Evolutionary conservation across 2,113 vertebrate genomes (phyloP).

Genomic region (Empidonax alnorum): DNA sequence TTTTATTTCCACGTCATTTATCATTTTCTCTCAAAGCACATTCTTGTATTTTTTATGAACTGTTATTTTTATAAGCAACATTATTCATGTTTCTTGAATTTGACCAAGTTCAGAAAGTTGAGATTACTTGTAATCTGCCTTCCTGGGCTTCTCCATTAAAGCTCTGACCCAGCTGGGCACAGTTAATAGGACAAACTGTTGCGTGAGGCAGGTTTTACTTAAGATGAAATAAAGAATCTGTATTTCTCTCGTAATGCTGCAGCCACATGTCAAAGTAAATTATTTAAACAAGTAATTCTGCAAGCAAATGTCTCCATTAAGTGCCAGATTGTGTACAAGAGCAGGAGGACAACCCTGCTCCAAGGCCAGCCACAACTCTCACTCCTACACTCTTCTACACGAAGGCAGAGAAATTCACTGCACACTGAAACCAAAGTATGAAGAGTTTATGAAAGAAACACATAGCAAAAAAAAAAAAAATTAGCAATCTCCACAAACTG

Average conservation of each 20-base stretch:
- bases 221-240: constrained; percentile 33
- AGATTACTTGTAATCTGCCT: neutral
- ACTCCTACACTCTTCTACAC: neutral
- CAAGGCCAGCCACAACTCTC: constrained; percentile 2
- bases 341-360: neutral
- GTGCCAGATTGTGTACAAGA: neutral
- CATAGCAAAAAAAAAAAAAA: fast-evolving
- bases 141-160: neutral
- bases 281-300: constrained; percentile 33
- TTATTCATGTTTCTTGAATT: neutral
- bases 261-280: constrained; percentile 8
- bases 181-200: neutral
- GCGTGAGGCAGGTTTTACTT: neutral
- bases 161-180: neutral
- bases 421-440: neutral
- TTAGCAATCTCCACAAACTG: neutral
- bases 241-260: neutral
- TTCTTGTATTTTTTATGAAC: neutral
- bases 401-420: neutral
- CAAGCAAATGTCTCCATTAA: constrained; percentile 34
- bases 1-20: constrained; percentile 14
- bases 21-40: constrained; percentile 34
- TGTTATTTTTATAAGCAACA: neutral
- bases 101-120: neutral
- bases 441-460: neutral